A percentile compares a stretch with the other conserved stretches of the same genome.
These are phyloP conservation scores for Megaceryle alcyon DNA, from an alignment of 2,797 vertebrate genomes.

Conservation along the genomic window DNA sequence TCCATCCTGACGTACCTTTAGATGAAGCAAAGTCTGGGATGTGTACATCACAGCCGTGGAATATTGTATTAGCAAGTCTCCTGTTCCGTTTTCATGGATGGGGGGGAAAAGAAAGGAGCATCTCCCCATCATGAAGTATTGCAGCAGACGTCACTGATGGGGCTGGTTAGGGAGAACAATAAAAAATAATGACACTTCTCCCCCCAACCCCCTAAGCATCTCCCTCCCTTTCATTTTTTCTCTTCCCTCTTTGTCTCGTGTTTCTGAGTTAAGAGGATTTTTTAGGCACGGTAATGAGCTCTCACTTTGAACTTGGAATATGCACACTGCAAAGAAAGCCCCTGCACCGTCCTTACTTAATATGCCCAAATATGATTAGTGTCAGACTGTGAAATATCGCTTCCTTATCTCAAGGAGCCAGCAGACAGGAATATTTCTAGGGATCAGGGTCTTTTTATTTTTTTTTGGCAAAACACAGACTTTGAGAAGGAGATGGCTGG, in stretches of 20 bases:
- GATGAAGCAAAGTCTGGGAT: not conserved
- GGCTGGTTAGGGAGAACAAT: conserved; percentile 26
- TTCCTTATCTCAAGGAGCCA: conserved; percentile 83
- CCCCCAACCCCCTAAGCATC: not conserved
- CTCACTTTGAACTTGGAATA: conserved; percentile 86
- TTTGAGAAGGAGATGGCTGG: conserved; percentile 57
- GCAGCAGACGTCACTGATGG: not conserved
- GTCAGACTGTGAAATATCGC: conserved; percentile 83
- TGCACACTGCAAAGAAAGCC: conserved; percentile 68
- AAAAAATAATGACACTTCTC: conserved; percentile 27
- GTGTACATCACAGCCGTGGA: not conserved
- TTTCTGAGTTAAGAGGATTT: conserved; percentile 83
- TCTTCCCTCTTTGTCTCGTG: conserved; percentile 60
- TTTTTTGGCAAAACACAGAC: conserved; percentile 63
- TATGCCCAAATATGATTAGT: conserved; percentile 86
- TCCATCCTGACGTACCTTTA: not conserved
- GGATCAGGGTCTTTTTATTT: conserved; percentile 59
- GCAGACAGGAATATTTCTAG: conserved; percentile 79
- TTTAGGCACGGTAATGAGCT: conserved; percentile 75
- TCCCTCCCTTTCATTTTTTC: conserved; percentile 31
- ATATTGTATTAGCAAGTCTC: not conserved
- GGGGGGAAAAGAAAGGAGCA: not conserved
- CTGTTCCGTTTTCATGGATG: not conserved
- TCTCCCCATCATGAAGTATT: not conserved
- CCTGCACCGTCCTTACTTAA: conserved; percentile 79